Percentiles rank a stretch among this genome's conserved stretches.
Evolutionary conservation across 2,113 vertebrate species (phyloP).

Genomic region (Benitochromis conjunctus): DNA sequence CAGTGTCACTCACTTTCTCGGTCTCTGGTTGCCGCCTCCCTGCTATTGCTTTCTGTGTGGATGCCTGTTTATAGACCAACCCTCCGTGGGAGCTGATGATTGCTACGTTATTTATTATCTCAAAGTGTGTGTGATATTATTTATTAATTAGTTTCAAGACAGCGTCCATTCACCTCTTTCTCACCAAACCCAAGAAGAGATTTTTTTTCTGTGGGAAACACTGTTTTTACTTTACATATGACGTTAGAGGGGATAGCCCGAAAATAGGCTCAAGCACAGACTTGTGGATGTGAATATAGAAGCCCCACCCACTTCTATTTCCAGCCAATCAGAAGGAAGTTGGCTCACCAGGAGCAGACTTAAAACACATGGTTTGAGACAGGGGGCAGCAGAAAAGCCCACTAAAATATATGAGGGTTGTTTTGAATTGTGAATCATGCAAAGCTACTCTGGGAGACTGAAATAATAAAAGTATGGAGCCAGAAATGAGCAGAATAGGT

Average conservation of each 20-base stretch:
- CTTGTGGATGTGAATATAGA: neutral
- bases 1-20: rapidly evolving
- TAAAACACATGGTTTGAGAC: neutral
- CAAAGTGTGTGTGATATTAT: neutral
- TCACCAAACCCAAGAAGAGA: neutral
- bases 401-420: neutral
- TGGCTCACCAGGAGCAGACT: neutral
- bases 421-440: neutral
- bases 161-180: neutral
- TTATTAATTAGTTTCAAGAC: neutral
- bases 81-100: neutral
- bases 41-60: neutral
- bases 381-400: neutral
- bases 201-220: neutral
- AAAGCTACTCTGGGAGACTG: neutral
- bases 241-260: neutral
- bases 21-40: neutral
- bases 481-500: rapidly evolving
- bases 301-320: neutral
- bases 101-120: neutral
- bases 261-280: neutral
- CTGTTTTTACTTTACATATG: neutral
- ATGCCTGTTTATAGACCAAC: neutral
- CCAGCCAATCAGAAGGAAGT: neutral
- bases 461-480: neutral